phyloP scores from a whole-genome alignment of 2,888 invertebrate genomes.

The Spodoptera littoralis region DNA sequence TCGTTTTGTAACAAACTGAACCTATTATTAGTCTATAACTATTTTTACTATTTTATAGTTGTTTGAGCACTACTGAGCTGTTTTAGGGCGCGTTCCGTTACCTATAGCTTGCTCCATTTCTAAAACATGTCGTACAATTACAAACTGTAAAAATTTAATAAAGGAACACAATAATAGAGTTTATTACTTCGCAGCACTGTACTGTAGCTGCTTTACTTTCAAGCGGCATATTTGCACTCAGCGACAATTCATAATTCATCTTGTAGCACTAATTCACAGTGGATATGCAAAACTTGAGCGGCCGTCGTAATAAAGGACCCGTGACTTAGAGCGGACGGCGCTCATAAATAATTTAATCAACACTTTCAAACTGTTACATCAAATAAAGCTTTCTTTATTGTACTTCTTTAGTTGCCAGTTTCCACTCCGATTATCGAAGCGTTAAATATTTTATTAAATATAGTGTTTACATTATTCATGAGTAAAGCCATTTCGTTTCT shows the following conservation, averaged over 20 bases:
- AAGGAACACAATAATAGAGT: too few species aligned
- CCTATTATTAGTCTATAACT: too few species aligned
- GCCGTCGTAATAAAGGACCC: conserved; percentile 26
- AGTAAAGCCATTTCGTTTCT: too few species aligned
- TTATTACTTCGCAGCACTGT: too few species aligned
- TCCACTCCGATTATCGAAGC: conserved; percentile 17
- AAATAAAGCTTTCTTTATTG: conserved; percentile 35
- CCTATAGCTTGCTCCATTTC: too few species aligned
- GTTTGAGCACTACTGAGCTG: too few species aligned
- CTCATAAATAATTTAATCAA: conserved; percentile 56
- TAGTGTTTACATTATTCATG: conserved; percentile 6
- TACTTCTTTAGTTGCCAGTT: conserved; percentile 27
- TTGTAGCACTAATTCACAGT: conserved; percentile 34
- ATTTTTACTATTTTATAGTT: too few species aligned
- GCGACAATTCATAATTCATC: conserved; percentile 24
- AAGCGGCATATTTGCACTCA: conserved; percentile 14
- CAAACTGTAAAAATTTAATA: too few species aligned
- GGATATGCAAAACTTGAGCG: conserved; percentile 34
- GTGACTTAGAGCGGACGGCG: conserved; percentile 19
- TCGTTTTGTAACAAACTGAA: too few species aligned
- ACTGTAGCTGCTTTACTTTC: background rate
- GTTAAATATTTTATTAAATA: conserved; percentile 11
- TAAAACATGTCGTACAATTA: too few species aligned
- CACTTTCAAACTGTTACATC: conserved; percentile 40
- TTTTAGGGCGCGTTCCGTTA: too few species aligned